A percentile compares a stretch with the other conserved stretches of the same genome.
Conservation (phyloP, 2,888 invertebrate genomes). For the Idaea aversata region DNA sequence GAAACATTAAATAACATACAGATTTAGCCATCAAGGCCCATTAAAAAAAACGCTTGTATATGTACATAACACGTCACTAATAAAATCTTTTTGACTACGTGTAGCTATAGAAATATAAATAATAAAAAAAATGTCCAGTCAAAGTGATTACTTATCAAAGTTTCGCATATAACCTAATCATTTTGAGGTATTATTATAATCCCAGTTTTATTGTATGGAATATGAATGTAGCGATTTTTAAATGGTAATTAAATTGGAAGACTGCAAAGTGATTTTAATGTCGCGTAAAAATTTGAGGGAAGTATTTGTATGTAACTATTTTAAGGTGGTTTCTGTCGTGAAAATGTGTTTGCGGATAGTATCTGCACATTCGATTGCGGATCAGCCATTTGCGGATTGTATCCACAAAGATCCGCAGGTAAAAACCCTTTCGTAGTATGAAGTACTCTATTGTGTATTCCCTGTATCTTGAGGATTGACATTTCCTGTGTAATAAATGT, state of each 20-base stretch:
- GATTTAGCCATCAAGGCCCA: too few relatives aligned
- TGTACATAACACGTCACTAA: too few relatives aligned
- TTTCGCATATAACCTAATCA: not conserved
- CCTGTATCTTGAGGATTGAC: not conserved
- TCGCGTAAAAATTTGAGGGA: not conserved
- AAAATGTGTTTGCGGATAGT: not conserved
- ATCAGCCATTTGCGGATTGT: not conserved
- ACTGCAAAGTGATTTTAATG: not conserved
- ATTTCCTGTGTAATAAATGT: conserved; percentile 6
- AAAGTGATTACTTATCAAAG: not conserved
- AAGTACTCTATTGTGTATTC: not conserved
- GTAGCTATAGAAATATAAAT: too few relatives aligned
- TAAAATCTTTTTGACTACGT: too few relatives aligned
- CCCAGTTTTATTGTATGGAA: not conserved
- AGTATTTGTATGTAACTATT: not conserved
- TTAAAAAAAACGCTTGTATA: too few relatives aligned
- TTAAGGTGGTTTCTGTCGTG: not conserved
- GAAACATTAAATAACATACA: not conserved
- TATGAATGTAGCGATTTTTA: not conserved
- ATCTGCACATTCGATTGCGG: too few relatives aligned
- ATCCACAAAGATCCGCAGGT: not conserved
- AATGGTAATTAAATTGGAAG: conserved; percentile 8
- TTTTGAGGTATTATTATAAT: not conserved
- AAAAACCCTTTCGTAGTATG: not conserved
- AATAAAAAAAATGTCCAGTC: not conserved